A percentile compares a stretch with the other conserved stretches of the same genome.
phyloP scores from a whole-genome alignment of 2,888 invertebrate genomes.

The Gymnoscelis rufifasciata region DNA sequence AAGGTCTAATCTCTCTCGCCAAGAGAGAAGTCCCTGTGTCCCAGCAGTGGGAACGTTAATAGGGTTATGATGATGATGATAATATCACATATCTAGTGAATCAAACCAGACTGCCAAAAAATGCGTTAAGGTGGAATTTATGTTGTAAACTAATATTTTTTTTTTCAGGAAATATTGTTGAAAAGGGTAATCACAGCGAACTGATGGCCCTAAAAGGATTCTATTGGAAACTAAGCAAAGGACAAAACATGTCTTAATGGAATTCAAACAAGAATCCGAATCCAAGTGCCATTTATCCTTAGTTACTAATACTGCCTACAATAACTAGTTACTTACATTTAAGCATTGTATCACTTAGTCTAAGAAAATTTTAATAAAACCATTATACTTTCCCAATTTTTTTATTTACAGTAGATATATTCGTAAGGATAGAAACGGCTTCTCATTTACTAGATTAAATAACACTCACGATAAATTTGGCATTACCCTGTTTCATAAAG shows the following conservation, averaged over 20 bases:
- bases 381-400: background rate
- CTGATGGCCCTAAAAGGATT: conserved; percentile 81
- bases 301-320: background rate
- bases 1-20: too few relatives aligned
- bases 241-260: conserved; percentile 42
- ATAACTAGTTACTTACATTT: background rate
- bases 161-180: conserved; percentile 82
- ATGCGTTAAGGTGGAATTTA: background rate
- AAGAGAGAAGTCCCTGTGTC: too few relatives aligned
- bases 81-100: too few relatives aligned
- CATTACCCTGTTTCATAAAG: background rate
- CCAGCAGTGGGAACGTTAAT: too few relatives aligned
- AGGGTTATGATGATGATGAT: too few relatives aligned
- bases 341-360: conserved; percentile 1
- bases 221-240: conserved; percentile 82
- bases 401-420: background rate
- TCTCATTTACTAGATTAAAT: background rate
- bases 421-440: background rate
- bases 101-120: too few relatives aligned
- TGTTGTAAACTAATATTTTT: background rate
- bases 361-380: conserved; percentile 2
- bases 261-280: background rate
- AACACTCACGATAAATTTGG: background rate
- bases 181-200: conserved; percentile 85
- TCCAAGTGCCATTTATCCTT: background rate